A percentile compares a stretch with the other conserved stretches of the same genome.
Conservation (phyloP, 2,888 invertebrate species). For the Hofmannophila pseudospretella region DNA sequence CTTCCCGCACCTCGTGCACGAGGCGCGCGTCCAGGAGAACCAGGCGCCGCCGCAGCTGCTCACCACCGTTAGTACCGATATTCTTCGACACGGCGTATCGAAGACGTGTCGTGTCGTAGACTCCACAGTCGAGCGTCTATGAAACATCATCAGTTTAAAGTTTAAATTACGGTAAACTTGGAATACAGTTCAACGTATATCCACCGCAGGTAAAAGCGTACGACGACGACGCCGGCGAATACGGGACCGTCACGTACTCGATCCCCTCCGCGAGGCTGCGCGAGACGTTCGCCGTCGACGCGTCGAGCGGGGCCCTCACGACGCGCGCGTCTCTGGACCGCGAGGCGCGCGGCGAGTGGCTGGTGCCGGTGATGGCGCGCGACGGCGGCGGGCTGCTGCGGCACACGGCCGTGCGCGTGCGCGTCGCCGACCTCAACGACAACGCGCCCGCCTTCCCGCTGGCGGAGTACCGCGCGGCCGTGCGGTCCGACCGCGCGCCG, state of each 20-base stretch:
- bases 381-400: slow-evolving; percentile 89
- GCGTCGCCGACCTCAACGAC: slow-evolving; percentile 90
- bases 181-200: no score
- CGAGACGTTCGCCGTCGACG: slow-evolving; percentile 85
- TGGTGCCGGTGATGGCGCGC: slow-evolving; percentile 85
- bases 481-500: slow-evolving; percentile 69
- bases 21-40: slow-evolving; percentile 90
- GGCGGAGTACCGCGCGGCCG: slow-evolving; percentile 86
- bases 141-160: no score
- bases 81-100: no score
- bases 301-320: slow-evolving; percentile 82
- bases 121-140: no score
- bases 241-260: slow-evolving; percentile 85
- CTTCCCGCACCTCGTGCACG: slow-evolving; percentile 87
- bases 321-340: slow-evolving; percentile 85
- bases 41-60: slow-evolving; percentile 86
- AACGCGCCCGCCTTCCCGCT: slow-evolving; percentile 87
- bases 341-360: slow-evolving; percentile 78
- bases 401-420: slow-evolving; percentile 86
- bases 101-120: no score
- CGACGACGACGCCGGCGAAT: slow-evolving; percentile 90
- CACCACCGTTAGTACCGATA: slow-evolving; percentile 79
- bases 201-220: slow-evolving; percentile 83
- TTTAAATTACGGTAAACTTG: no score
- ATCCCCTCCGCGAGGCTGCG: slow-evolving; percentile 86